Evolutionary conservation across 2,888 invertebrate species (phyloP).

Genomic region (Steinernema scapterisci): DNA sequence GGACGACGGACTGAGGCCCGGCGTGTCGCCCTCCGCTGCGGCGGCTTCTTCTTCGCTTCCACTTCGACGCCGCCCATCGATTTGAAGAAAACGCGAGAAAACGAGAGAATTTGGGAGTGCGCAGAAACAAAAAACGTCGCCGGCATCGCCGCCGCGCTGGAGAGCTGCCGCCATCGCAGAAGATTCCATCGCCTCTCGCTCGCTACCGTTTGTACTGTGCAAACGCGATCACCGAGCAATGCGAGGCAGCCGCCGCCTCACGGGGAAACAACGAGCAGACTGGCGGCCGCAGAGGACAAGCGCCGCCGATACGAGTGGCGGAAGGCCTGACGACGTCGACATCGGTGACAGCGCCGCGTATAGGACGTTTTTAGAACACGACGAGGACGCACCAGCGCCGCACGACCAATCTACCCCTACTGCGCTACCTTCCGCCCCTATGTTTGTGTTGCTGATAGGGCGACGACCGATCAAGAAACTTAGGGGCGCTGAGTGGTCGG

Average conservation of each 20-base stretch:
- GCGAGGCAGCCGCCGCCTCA: not conserved
- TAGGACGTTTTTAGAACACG: slow-evolving; percentile 2
- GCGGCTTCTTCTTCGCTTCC: not conserved
- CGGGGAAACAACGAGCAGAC: not conserved
- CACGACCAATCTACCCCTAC: not conserved
- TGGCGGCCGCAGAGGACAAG: not conserved
- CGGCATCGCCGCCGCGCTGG: not conserved
- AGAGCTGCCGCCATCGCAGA: not conserved
- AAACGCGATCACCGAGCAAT: not conserved
- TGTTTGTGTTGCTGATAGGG: too few relatives aligned
- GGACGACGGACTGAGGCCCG: slow-evolving; percentile 23
- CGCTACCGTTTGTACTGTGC: not conserved
- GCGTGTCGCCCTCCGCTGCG: not conserved
- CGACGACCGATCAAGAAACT: too few relatives aligned
- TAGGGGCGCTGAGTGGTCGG: not conserved
- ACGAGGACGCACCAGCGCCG: not conserved
- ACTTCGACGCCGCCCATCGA: slow-evolving; percentile 16
- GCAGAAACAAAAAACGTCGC: not conserved
- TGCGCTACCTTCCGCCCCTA: too few relatives aligned
- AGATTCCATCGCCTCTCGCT: too few relatives aligned
- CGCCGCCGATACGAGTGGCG: too few relatives aligned
- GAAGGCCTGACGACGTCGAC: too few relatives aligned
- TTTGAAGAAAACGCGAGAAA: not conserved
- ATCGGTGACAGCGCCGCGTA: not conserved
- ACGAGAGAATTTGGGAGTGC: not conserved